A percentile compares a stretch with the other conserved stretches of the same genome.
These are phyloP conservation scores for Muscicapa comitata DNA, from an alignment of 2,797 vertebrate species.

Conservation along the genomic window DNA sequence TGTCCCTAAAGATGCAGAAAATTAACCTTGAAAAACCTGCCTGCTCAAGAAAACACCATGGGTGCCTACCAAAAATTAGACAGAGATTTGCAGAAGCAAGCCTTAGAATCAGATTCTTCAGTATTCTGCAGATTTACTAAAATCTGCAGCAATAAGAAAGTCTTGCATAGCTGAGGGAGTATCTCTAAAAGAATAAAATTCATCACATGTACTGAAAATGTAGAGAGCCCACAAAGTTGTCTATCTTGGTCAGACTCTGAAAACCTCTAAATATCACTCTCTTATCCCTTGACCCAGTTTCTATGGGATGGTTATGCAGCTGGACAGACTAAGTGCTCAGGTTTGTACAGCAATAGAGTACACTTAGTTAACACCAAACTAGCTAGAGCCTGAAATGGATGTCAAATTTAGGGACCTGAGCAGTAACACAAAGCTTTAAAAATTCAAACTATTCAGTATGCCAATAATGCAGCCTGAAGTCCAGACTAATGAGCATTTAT, in stretches of 20 bases:
- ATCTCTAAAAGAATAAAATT: background rate
- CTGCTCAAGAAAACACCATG: background rate
- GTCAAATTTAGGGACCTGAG: background rate
- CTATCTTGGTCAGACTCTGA: background rate
- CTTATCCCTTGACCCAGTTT: background rate
- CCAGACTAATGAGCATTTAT: background rate
- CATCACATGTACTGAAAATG: background rate
- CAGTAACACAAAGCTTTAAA: background rate
- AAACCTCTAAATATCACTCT: background rate
- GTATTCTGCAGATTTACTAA: background rate
- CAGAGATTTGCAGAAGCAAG: background rate
- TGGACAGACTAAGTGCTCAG: background rate
- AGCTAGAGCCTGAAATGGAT: background rate
- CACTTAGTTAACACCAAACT: background rate
- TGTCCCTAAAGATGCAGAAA: background rate
- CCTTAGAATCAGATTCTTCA: background rate
- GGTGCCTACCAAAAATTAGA: background rate
- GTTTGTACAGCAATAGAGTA: background rate
- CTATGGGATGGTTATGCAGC: background rate
- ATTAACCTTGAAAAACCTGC: background rate
- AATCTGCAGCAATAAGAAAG: background rate
- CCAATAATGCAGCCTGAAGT: background rate
- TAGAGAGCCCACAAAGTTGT: background rate
- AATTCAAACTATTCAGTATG: background rate
- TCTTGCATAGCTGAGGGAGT: too few species aligned